phyloP scores from a whole-genome alignment of 2,113 vertebrate genomes.

The Chiloscyllium plagiosum region DNA sequence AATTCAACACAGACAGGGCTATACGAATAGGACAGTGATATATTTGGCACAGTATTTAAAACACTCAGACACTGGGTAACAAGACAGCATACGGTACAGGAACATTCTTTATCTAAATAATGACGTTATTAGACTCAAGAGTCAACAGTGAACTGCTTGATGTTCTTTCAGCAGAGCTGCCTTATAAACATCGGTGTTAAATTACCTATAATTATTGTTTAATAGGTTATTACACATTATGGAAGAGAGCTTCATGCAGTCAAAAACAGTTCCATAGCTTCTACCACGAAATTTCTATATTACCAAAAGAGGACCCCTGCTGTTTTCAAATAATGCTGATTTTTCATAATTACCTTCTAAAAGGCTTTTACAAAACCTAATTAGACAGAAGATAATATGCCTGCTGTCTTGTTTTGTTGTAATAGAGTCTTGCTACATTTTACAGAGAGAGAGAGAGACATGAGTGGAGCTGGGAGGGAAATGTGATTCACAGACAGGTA shows the following conservation, averaged over 20 bases:
- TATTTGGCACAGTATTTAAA: not conserved
- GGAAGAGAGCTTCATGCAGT: not conserved
- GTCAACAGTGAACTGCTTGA: not conserved
- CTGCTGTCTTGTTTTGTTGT: not conserved
- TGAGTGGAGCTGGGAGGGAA: not conserved
- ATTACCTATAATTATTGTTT: constrained; percentile 23
- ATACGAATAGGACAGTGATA: not conserved
- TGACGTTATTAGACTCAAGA: not conserved
- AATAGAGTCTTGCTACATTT: not conserved
- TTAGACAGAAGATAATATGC: not conserved
- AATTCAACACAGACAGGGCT: not conserved
- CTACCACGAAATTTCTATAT: not conserved
- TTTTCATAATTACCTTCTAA: not conserved
- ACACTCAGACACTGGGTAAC: not conserved
- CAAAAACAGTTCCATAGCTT: not conserved
- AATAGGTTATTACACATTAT: not conserved
- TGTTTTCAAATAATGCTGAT: constrained; percentile 16
- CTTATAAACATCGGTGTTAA: not conserved
- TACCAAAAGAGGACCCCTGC: not conserved
- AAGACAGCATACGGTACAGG: not conserved
- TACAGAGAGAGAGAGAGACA: not conserved
- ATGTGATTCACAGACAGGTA: not conserved
- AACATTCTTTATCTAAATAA: not conserved
- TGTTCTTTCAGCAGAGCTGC: not conserved
- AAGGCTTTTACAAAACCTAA: constrained; percentile 1